phyloP scores from a whole-genome alignment of 2,888 invertebrate species.

The Empis stercorea region DNA sequence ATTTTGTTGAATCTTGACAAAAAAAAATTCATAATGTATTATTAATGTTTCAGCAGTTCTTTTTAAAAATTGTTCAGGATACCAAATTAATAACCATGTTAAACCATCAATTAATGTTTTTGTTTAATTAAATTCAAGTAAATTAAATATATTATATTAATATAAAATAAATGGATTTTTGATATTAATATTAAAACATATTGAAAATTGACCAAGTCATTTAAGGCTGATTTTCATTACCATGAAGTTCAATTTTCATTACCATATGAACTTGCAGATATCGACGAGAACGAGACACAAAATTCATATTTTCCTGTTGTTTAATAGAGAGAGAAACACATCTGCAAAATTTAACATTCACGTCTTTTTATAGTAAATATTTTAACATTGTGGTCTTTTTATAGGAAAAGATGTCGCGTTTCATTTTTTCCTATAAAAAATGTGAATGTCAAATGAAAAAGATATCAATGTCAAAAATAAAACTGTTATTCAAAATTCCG shows the following conservation, averaged over 20 bases:
- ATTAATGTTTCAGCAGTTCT: conserved; percentile 46
- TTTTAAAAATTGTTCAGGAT: conserved; percentile 67
- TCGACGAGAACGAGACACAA: no score
- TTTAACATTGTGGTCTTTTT: no score
- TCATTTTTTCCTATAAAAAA: no score
- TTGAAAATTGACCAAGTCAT: conserved; percentile 28
- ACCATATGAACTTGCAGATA: no score
- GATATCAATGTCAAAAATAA: no score
- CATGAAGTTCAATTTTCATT: conserved; percentile 42
- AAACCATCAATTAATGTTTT: conserved; percentile 54
- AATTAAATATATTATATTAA: conserved; percentile 41
- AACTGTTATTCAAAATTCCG: no score
- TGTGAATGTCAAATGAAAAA: no score
- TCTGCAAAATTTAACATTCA: no score
- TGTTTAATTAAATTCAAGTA: conserved; percentile 51
- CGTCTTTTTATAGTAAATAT: no score
- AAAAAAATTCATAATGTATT: conserved; percentile 36
- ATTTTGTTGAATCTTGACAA: conserved; percentile 31
- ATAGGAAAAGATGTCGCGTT: no score
- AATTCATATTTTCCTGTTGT: no score
- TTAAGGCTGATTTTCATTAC: conserved; percentile 58
- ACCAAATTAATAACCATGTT: conserved; percentile 69
- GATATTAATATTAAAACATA: conserved; percentile 29
- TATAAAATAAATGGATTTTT: conserved; percentile 16
- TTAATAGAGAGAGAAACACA: no score